Evolutionary conservation across 2,113 vertebrate species (phyloP), one percentile per base, ranked within the genome.

Genomic region (Cyanoderma ruficeps): DNA sequence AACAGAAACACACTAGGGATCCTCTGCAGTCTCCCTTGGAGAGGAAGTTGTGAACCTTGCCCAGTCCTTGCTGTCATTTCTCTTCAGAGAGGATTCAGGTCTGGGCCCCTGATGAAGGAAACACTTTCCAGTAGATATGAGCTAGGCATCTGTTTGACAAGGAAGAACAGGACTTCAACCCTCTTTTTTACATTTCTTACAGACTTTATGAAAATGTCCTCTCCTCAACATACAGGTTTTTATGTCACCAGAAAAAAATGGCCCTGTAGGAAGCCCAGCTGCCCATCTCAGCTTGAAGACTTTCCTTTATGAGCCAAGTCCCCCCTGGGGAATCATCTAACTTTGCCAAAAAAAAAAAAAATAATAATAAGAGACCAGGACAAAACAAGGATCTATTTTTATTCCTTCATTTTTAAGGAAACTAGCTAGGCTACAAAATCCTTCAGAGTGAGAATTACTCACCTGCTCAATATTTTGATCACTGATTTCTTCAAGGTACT

Each of bases 391-490:
- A 25, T 71, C 60, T 80, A 19, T 89, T 39, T 70, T 49, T 72
- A 76, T 37, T 71, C 25, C 33, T 21, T 65, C 17, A 31, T 10
- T 63, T 85, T 87, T 69, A 76, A n/a, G 39, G 27, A 85, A 89
- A 67, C 4, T 22, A 83, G 4, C 6, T 37, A 90, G n/a, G 59
- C 44, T 64, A 75, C 22, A 71, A 80, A 86, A 67, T 22, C 15
- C 37, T 74, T 90, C 61, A 39, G 39, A 59, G 27, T 44, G 53
- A 77, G 31, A 56, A 20, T 60, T 69, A 89, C 97, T 76, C 92
- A 99, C 99, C 98, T 98, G 98, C 56, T 97, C 97, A 78, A 35
- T 96, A 83, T 97, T 97, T 57, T 94, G 49, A 70, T 93, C 92
- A 27, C 81, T 93, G 61, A 94, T 93, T 88, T 98, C 98, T 85